Evolutionary conservation across 2,797 vertebrate species (phyloP), one percentile per base, ranked within the genome.

Genomic region (Paguma larvata): DNA sequence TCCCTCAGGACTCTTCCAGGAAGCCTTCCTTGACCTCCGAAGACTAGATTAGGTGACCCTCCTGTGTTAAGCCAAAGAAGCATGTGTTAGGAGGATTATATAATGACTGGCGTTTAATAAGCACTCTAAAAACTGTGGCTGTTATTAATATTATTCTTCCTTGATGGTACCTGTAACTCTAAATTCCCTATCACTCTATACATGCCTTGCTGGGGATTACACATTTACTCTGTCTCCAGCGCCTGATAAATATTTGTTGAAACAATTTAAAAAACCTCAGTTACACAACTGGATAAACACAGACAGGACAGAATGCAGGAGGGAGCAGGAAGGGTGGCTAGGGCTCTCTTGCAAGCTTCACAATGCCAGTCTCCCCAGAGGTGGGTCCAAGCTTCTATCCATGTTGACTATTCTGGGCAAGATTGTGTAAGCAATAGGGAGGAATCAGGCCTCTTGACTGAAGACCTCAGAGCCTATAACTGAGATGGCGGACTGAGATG

Each of bases 191-290:
- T 38, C 2, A 38, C 38, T 38, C 25, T 6, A 0, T 1, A 38
- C 11, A 0, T 44, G 34, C 32, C 65, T 68, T 48, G 27, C 88
- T 34, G 70, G 27, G 48, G 12, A 63, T 75, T 77, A 5, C 3
- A 32, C 78, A 62, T 95, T 70, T 79, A 79, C 44, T 75, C 4
- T 56, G 4, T 41, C 48, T 73, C 67, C 11, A 53, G 67, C 73
- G 23, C 30, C 78, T 96, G 62, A 84, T 48, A 91, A 93, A 80
- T 95, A 85, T 91, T 85, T 91, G 79, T 75, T 80, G 62, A 67
- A 56, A 72, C 25, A 93, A 91, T 75, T 46, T 6, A 53, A 94
- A 83, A 94, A 79, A 21, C 48, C 25, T 85, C 44, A 18, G 78
- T 97, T 75, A 77, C 44, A 82, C 44, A 78, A 90, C 62, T 77